These are phyloP conservation scores for Dipus sagitta DNA, from an alignment of 2,797 vertebrate species.

Conservation along the genomic window DNA sequence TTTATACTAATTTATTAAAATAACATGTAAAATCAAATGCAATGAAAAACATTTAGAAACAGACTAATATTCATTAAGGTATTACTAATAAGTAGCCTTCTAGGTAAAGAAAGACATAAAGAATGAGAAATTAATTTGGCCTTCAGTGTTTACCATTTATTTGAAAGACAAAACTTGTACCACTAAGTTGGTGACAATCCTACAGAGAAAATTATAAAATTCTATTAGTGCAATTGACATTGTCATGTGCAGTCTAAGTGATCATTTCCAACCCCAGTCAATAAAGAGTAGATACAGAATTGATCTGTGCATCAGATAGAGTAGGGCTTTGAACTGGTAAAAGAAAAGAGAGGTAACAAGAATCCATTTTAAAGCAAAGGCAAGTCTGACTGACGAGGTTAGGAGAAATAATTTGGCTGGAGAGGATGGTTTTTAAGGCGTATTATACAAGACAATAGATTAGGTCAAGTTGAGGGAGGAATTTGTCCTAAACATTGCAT, in stretches of 20 bases:
- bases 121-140: slow-evolving; percentile 38
- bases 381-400: not conserved
- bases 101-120: slow-evolving; percentile 42
- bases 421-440: not conserved
- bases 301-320: slow-evolving; percentile 43
- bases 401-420: slow-evolving; percentile 29
- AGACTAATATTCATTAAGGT: slow-evolving; percentile 46
- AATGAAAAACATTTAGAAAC: slow-evolving; percentile 39
- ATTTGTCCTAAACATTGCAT: not conserved
- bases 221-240: not conserved
- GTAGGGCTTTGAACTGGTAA: slow-evolving; percentile 21
- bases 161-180: slow-evolving; percentile 62
- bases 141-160: slow-evolving; percentile 14
- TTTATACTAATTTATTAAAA: slow-evolving; percentile 51
- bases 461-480: not conserved
- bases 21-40: slow-evolving; percentile 34
- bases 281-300: not conserved
- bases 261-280: slow-evolving; percentile 5
- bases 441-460: not conserved
- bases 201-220: slow-evolving; percentile 53
- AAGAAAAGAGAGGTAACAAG: not conserved
- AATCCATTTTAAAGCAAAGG: slow-evolving; percentile 9
- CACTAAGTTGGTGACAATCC: slow-evolving; percentile 20
- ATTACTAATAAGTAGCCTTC: slow-evolving; percentile 48
- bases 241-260: not conserved